Conservation (phyloP, 1,140 invertebrate genomes). For the Macrostomum lignano region DNA sequence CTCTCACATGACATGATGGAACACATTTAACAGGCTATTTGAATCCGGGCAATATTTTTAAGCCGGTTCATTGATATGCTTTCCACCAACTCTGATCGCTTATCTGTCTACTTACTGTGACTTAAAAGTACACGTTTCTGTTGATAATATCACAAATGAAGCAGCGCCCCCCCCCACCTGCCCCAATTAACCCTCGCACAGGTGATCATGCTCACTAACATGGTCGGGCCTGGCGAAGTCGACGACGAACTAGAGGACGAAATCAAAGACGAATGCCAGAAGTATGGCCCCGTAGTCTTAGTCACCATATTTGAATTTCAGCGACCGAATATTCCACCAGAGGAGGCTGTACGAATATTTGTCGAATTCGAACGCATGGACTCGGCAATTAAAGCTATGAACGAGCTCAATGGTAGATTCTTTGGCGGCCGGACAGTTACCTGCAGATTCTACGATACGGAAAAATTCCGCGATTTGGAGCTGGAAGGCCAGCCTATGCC, state of each 20-base stretch:
- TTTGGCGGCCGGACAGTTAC: constrained; percentile 78
- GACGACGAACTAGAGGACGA: constrained; percentile 89
- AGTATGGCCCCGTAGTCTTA: constrained; percentile 75
- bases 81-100: too few species aligned
- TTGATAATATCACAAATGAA: too few species aligned
- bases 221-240: constrained; percentile 90
- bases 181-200: too few species aligned
- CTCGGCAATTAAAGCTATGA: constrained; percentile 81
- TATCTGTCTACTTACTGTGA: too few species aligned
- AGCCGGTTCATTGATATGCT: too few species aligned
- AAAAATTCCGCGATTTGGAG: constrained; percentile 60
- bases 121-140: too few species aligned
- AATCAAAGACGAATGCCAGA: constrained; percentile 87
- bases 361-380: constrained; percentile 85
- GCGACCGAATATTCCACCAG: constrained; percentile 32
- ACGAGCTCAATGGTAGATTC: constrained; percentile 78
- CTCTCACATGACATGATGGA: too few species aligned
- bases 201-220: constrained; percentile 40
- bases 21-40: too few species aligned
- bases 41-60: too few species aligned
- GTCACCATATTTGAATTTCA: constrained; percentile 75
- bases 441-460: constrained; percentile 70
- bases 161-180: too few species aligned
- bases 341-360: constrained; percentile 86
- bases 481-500: constrained; percentile 29